These are phyloP conservation scores for Acestrorhynchus altus DNA, from an alignment of 2,797 vertebrate species.

Conservation along the genomic window DNA sequence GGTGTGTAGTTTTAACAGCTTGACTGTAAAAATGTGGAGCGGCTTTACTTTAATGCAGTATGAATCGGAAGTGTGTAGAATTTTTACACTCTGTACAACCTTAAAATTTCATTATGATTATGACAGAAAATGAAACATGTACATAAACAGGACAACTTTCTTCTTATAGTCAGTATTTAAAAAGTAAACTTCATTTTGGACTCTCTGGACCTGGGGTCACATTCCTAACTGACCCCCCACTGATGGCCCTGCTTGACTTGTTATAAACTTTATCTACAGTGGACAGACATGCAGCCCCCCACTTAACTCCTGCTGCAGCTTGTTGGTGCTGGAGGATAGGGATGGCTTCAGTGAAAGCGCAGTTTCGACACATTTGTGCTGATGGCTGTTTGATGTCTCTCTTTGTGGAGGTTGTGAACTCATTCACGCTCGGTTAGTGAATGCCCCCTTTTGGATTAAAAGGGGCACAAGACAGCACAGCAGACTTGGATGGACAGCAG, in stretches of 20 bases:
- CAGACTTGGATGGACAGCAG: background rate
- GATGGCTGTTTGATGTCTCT: background rate
- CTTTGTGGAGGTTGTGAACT: conserved; percentile 20
- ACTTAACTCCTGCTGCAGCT: background rate
- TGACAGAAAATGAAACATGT: no score
- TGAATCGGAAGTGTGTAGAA: no score
- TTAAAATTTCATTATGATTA: no score
- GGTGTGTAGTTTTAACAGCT: no score
- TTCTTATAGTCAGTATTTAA: no score
- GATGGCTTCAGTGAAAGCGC: background rate
- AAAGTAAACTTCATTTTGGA: no score
- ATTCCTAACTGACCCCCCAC: background rate
- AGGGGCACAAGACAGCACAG: background rate
- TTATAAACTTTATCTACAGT: background rate
- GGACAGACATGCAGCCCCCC: background rate
- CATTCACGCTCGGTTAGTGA: background rate
- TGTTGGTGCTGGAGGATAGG: background rate
- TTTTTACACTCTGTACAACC: no score
- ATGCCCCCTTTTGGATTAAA: conserved; percentile 11
- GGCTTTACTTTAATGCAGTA: no score
- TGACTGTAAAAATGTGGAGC: no score
- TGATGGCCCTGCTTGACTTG: background rate
- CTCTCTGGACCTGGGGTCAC: no score
- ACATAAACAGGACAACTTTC: no score
- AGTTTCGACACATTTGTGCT: background rate